Conservation (phyloP, 2,888 invertebrate species). For the Ariolimax columbianus region DNA sequence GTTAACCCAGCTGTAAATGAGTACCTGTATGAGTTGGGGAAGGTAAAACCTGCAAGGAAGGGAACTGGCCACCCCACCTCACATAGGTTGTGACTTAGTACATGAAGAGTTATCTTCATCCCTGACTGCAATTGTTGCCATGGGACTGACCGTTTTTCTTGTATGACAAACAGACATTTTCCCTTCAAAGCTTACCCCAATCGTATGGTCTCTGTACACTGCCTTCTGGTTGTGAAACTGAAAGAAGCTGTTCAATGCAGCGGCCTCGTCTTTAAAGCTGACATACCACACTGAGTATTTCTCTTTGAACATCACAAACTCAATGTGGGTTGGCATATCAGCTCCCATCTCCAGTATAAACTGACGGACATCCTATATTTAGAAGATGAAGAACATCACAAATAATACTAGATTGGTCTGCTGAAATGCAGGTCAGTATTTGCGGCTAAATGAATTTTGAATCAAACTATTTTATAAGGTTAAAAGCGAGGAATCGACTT, state of each 20-base stretch:
- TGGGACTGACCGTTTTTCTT: no score
- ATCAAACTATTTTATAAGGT: no score
- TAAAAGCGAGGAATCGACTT: no score
- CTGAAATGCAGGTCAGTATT: neutral
- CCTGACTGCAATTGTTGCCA: no score
- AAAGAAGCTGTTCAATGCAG: conserved; percentile 40
- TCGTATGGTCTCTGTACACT: conserved; percentile 35
- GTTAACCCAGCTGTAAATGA: no score
- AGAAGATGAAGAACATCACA: neutral
- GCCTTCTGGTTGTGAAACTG: conserved; percentile 38
- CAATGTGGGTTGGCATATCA: conserved; percentile 38
- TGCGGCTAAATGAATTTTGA: no score
- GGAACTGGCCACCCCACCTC: no score
- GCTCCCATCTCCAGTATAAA: conserved; percentile 38
- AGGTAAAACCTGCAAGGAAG: no score
- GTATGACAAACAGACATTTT: neutral
- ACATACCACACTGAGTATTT: conserved; percentile 49
- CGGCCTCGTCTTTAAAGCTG: conserved; percentile 35
- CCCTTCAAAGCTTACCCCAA: conserved; percentile 43
- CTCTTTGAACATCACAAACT: conserved; percentile 45
- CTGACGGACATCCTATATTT: conserved; percentile 34
- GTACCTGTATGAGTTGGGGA: no score
- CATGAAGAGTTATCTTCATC: no score
- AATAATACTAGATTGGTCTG: neutral
- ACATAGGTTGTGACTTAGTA: no score